Evolutionary conservation across 2,113 vertebrate species (phyloP).

Genomic region (Lagenorhynchus albirostris): DNA sequence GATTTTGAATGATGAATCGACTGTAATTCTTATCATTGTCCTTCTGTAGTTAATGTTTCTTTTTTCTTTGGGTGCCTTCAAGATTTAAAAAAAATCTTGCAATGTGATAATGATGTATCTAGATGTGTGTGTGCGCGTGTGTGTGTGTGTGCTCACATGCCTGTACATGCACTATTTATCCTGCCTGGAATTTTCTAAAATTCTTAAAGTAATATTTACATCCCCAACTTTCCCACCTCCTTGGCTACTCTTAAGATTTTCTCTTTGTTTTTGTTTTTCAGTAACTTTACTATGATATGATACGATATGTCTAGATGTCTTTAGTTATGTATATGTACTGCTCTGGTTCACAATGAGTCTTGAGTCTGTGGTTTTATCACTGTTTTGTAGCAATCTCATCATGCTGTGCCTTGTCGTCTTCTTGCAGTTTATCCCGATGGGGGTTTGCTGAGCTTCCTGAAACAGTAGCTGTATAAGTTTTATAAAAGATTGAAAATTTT

Average conservation of each 20-base stretch:
- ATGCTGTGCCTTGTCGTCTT: not conserved
- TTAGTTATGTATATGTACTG: not conserved
- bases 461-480: not conserved
- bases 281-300: not conserved
- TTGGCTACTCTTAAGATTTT: not conserved
- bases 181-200: not conserved
- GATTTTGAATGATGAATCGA: not conserved
- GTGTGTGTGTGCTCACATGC: too few relatives aligned
- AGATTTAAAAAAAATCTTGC: not conserved
- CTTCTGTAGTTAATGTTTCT: not conserved
- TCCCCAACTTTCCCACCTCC: too few relatives aligned
- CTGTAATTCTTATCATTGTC: not conserved
- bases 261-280: not conserved
- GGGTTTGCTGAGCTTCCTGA: not conserved
- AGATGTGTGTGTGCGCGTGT: rapidly evolving
- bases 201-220: not conserved
- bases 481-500: not conserved
- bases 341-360: not conserved
- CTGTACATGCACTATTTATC: not conserved
- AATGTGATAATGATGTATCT: not conserved
- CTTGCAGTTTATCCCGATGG: not conserved
- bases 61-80: not conserved
- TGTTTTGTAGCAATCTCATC: not conserved
- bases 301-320: not conserved
- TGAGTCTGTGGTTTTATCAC: not conserved